Evolutionary conservation across 37 sponge, comb jelly and placozoan genomes (phyloP).

Genomic region (Theonella swinhoei): DNA sequence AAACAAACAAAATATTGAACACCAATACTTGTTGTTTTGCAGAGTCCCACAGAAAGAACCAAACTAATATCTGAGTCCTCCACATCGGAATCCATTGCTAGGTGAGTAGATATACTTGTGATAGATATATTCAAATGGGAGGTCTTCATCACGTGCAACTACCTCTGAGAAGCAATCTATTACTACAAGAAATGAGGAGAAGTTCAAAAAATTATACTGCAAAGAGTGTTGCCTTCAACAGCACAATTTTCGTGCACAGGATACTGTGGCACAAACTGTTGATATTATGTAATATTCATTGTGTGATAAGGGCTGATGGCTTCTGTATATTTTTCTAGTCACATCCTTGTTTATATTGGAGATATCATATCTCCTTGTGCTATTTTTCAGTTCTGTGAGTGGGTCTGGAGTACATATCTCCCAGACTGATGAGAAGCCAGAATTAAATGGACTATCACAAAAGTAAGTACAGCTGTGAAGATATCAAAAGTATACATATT

Average conservation of each 20-base stretch:
- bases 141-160: neutral
- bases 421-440: slow-evolving; percentile 72
- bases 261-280: no score
- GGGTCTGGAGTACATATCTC: slow-evolving; percentile 27
- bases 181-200: no score
- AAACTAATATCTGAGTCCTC: slow-evolving; percentile 4
- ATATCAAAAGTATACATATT: no score
- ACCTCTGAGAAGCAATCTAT: no score
- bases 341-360: no score
- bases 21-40: neutral
- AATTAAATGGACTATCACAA: slow-evolving; percentile 57
- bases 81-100: slow-evolving; percentile 45
- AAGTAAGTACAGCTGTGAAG: slow-evolving; percentile 68
- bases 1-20: no score
- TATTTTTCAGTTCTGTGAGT: neutral
- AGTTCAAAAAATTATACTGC: no score
- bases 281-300: no score
- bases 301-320: no score
- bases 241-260: no score
- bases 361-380: neutral
- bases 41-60: neutral
- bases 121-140: neutral
- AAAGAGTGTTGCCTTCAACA: no score
- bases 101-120: slow-evolving; percentile 42
- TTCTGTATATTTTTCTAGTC: no score